Base-by-base conservation (phyloP, 2,888 invertebrate species). In the Drosophila trichaetosa region DNA sequence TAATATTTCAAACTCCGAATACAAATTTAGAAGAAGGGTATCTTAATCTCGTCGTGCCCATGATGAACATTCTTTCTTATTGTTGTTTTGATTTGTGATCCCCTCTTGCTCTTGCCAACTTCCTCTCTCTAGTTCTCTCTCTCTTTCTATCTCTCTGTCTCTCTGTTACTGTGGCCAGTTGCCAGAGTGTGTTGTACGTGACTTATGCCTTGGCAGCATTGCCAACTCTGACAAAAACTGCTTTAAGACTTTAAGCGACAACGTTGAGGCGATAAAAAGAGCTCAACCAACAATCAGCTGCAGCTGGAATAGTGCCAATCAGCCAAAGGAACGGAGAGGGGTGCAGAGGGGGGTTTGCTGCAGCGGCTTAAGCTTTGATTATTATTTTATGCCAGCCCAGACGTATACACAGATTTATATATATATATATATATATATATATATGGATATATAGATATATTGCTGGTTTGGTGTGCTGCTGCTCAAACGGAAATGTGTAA, bases 171-270 rank as follows among this genome's bases (percentile, higher is more conserved):
- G 24, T 21, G 52, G 52, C 64, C 75, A 63, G 46, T 57, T 29
- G 42, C 16, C 21, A 24, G 21, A 21, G 53, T 24, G 51, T 56
- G 72, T 74, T 72, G 82, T 85, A 85, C 87, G 87, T 85, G 84
- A 85, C 84, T 84, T 85, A 72, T 84, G 85, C 65, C 63, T 76
- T 56, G 71, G 70, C 49, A 69, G 67, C 76, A 79, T 85, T 76
- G 84, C 84, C 69, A 69, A 59, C 58, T 63, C 56, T 54, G 40
- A 31, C 59, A 52, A 60, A 40, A 66, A 66, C 29, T 51, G 66
- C 67, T 56, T 21, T 27, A 34, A 27, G 27, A 21, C 57, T 54
- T 56, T 54, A 69, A 76, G 52, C 76, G 61, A 65, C 72, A 72
- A 68, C 54, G 52, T 61, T 64, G 51, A 54, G 54, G 73, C 71